These are phyloP conservation scores for Pterophyllum scalare DNA, from an alignment of 2,113 vertebrate genomes.

Conservation along the genomic window DNA sequence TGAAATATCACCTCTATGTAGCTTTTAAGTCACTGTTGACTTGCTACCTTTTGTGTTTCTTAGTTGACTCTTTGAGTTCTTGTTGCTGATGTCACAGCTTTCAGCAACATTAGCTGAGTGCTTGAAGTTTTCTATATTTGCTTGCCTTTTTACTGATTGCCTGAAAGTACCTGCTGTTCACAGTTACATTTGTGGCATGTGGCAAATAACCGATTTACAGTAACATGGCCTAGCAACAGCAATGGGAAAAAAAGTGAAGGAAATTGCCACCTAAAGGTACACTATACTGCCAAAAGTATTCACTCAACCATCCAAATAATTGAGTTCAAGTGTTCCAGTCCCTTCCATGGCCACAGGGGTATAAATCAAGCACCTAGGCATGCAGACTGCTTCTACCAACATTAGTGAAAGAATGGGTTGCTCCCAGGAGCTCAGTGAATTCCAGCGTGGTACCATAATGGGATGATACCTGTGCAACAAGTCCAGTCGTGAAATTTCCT, in stretches of 20 bases:
- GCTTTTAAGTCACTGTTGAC: not conserved
- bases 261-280: not conserved
- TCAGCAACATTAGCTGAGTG: conserved; percentile 1
- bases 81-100: not conserved
- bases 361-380: too few species aligned
- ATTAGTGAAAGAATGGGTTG: too few species aligned
- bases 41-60: not conserved
- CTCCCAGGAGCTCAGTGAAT: too few species aligned
- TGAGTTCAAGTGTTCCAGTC: too few species aligned
- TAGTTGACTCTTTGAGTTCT: not conserved
- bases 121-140: conserved; percentile 5
- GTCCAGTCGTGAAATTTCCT: too few species aligned
- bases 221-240: not conserved
- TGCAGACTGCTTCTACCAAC: too few species aligned
- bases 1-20: not conserved
- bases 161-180: not conserved
- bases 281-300: too few species aligned
- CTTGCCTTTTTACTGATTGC: not conserved
- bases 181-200: not conserved
- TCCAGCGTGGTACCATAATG: too few species aligned
- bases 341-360: too few species aligned
- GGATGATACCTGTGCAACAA: too few species aligned
- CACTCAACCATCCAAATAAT: too few species aligned
- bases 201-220: not conserved
- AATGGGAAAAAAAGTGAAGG: not conserved